phyloP scores from a whole-genome alignment of 2,888 invertebrate species.

The Oeneis ivallda region DNA sequence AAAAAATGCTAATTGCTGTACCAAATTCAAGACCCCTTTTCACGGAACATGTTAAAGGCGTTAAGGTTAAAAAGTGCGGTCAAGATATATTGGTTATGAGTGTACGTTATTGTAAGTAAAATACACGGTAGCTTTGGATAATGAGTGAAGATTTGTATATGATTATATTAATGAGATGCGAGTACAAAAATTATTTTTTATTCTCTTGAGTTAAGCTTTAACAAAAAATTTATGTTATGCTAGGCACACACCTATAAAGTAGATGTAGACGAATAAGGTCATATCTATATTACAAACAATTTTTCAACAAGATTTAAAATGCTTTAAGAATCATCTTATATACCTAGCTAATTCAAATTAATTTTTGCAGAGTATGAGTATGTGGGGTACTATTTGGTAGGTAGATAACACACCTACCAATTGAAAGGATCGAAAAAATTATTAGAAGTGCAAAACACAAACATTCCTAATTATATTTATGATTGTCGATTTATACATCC shows the following conservation, averaged over 20 bases:
- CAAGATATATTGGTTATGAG: slow-evolving; percentile 18
- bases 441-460: not conserved
- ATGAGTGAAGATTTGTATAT: slow-evolving; percentile 46
- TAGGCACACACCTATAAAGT: not conserved
- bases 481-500: slow-evolving; percentile 54
- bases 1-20: slow-evolving; percentile 53
- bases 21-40: slow-evolving; percentile 23
- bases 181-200: slow-evolving; percentile 34
- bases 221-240: slow-evolving; percentile 13
- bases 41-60: not conserved
- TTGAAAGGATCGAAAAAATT: no score
- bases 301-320: not conserved
- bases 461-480: slow-evolving; percentile 17
- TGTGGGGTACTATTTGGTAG: no score
- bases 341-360: no score
- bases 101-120: slow-evolving; percentile 35
- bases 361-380: no score
- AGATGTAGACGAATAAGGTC: not conserved
- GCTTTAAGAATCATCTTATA: no score
- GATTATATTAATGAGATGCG: slow-evolving; percentile 49
- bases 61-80: not conserved
- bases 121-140: slow-evolving; percentile 49
- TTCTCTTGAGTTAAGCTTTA: slow-evolving; percentile 30
- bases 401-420: no score
- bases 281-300: no score